Percentiles rank a stretch among this genome's conserved stretches.
phyloP scores from a whole-genome alignment of 2,113 vertebrate genomes.

The Corythornis vintsioides region DNA sequence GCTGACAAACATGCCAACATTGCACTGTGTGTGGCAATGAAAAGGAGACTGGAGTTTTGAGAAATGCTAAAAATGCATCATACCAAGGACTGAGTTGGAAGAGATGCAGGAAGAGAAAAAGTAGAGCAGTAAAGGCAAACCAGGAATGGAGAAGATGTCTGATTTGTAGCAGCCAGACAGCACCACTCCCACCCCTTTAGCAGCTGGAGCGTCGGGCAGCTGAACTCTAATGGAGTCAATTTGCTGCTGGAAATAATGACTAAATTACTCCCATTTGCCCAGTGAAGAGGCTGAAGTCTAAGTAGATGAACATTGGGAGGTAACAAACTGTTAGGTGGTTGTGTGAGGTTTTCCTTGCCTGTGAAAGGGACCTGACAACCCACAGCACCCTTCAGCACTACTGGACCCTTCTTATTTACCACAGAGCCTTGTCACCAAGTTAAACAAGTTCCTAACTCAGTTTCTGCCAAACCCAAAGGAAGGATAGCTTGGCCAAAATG shows the following conservation, averaged over 20 bases:
- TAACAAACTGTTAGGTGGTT: not conserved
- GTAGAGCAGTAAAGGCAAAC: not conserved
- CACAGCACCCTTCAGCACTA: not conserved
- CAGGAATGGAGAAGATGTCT: not conserved
- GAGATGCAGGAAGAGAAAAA: not conserved
- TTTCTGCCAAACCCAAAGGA: not conserved
- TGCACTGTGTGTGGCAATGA: not conserved
- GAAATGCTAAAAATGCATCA: not conserved
- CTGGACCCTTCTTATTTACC: not conserved
- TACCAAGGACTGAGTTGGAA: not conserved
- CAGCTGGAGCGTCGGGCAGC: conserved; percentile 57
- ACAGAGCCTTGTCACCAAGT: not conserved
- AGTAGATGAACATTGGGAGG: conserved; percentile 35
- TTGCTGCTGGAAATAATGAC: conserved; percentile 69
- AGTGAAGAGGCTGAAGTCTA: conserved; percentile 47
- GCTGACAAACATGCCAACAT: not conserved
- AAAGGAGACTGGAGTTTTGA: fast-evolving
- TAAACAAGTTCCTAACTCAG: not conserved
- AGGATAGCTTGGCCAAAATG: not conserved
- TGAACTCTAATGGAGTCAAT: conserved; percentile 69
- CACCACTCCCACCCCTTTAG: conserved; percentile 50
- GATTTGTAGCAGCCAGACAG: conserved; percentile 28
- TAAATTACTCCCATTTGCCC: conserved; percentile 70
- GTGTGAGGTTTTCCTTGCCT: not conserved
- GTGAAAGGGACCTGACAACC: not conserved